These are phyloP conservation scores for Zaprionus bogoriensis DNA, from an alignment of 2,888 invertebrate genomes.

Conservation along the genomic window DNA sequence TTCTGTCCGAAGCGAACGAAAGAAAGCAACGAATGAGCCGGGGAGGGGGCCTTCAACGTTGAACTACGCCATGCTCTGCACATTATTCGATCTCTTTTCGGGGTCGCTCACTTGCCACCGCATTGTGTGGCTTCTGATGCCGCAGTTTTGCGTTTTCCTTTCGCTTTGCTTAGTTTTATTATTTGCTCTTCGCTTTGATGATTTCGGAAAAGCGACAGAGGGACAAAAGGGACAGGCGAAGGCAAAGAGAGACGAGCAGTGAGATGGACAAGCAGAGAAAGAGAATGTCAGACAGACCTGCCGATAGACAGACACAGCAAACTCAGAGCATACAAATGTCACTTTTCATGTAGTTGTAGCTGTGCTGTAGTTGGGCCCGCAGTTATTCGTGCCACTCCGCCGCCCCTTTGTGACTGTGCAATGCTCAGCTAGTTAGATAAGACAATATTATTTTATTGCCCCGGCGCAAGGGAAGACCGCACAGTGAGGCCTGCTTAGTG, in stretches of 20 bases:
- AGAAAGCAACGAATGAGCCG: neutral
- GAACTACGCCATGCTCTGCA: constrained; percentile 8
- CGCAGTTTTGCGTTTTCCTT: constrained; percentile 33
- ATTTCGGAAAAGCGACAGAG: constrained; percentile 29
- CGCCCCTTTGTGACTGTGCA: constrained; percentile 25
- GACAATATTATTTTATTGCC: constrained; percentile 75
- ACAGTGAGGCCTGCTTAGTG: constrained; percentile 24
- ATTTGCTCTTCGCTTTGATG: constrained; percentile 52
- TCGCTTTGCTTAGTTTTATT: constrained; percentile 59
- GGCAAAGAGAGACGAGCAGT: neutral
- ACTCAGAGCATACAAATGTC: constrained; percentile 59
- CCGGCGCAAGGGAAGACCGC: constrained; percentile 5
- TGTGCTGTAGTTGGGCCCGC: neutral
- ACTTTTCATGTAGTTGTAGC: constrained; percentile 26
- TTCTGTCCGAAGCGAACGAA: constrained; percentile 19
- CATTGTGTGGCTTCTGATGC: constrained; percentile 40
- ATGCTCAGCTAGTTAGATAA: constrained; percentile 62
- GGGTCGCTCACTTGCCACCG: constrained; percentile 16
- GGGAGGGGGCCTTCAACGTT: constrained; percentile 5
- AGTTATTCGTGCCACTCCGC: neutral
- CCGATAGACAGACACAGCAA: constrained; percentile 18
- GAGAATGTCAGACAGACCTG: neutral
- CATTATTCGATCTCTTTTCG: constrained; percentile 58
- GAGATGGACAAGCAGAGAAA: neutral
- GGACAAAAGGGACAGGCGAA: neutral